Percentiles rank a stretch among this genome's conserved stretches.
phyloP scores from a whole-genome alignment of 2,888 invertebrate genomes.

The Pinctada fucata region DNA sequence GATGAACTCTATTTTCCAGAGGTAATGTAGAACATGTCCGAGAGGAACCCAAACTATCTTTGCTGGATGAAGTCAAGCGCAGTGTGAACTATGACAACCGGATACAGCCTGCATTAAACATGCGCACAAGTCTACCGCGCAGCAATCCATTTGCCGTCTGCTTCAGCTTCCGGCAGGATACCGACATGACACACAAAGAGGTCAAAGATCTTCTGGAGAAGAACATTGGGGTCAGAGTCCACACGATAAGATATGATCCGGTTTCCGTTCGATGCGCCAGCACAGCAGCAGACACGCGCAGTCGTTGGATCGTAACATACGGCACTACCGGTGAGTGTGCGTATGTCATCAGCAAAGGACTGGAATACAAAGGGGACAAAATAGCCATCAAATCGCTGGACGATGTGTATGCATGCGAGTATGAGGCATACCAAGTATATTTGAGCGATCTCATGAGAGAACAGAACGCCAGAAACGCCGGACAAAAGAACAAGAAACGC shows the following conservation, averaged over 20 bases:
- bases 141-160: conserved; percentile 29
- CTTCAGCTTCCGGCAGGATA: conserved; percentile 32
- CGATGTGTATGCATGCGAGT: conserved; percentile 28
- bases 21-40: not conserved
- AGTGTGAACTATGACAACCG: conserved; percentile 28
- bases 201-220: conserved; percentile 20
- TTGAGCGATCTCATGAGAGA: not conserved
- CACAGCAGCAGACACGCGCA: conserved; percentile 10
- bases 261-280: conserved; percentile 23
- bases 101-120: conserved; percentile 30
- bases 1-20: too few species aligned
- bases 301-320: conserved; percentile 31
- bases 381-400: conserved; percentile 25
- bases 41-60: conserved; percentile 19
- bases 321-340: conserved; percentile 15
- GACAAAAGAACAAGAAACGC: not conserved
- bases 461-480: not conserved
- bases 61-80: conserved; percentile 33
- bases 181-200: conserved; percentile 16
- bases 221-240: conserved; percentile 27
- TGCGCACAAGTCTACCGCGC: conserved; percentile 22
- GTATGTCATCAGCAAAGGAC: conserved; percentile 20
- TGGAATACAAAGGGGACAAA: conserved; percentile 32
- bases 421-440: conserved; percentile 21
- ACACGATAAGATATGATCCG: conserved; percentile 31